These are phyloP conservation scores for Ficedula albicollis DNA, from an alignment of 2,797 vertebrate species.

Conservation along the genomic window DNA sequence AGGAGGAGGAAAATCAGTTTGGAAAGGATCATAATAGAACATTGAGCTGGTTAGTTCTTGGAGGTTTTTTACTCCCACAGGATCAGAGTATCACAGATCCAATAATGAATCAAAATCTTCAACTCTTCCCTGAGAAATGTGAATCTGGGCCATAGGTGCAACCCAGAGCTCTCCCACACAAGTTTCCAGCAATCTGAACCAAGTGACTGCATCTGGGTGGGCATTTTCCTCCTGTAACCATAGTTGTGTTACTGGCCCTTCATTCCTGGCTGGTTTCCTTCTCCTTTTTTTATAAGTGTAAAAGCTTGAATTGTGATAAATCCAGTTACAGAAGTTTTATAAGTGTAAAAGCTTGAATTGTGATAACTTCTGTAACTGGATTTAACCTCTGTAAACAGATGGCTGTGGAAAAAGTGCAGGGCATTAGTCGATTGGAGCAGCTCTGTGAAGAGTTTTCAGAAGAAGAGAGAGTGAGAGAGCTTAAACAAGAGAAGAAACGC, in stretches of 20 bases:
- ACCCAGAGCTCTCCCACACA: accelerated
- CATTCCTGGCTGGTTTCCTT: neutral
- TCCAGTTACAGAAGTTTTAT: too few relatives aligned
- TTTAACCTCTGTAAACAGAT: slow-evolving; percentile 78
- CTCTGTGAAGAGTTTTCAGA: slow-evolving; percentile 96
- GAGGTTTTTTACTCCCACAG: neutral
- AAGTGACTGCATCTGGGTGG: neutral
- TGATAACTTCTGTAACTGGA: neutral
- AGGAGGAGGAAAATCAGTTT: neutral
- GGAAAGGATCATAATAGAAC: neutral
- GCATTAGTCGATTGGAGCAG: slow-evolving; percentile 94
- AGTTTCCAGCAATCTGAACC: neutral
- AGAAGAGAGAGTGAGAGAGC: slow-evolving; percentile 92
- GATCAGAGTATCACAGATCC: neutral
- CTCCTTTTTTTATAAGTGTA: neutral
- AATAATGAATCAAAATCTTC: neutral
- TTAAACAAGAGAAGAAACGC: slow-evolving; percentile 97
- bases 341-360: neutral
- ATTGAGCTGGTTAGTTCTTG: neutral
- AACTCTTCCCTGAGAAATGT: neutral
- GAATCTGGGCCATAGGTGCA: neutral
- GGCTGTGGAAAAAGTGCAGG: slow-evolving; percentile 96
- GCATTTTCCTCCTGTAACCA: neutral
- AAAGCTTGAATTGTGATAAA: neutral
- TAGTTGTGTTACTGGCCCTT: neutral